Percentiles rank a stretch among this genome's conserved stretches.
These are phyloP conservation scores for Leptopilina syphax DNA, from an alignment of 2,888 invertebrate species.

Conservation along the genomic window DNA sequence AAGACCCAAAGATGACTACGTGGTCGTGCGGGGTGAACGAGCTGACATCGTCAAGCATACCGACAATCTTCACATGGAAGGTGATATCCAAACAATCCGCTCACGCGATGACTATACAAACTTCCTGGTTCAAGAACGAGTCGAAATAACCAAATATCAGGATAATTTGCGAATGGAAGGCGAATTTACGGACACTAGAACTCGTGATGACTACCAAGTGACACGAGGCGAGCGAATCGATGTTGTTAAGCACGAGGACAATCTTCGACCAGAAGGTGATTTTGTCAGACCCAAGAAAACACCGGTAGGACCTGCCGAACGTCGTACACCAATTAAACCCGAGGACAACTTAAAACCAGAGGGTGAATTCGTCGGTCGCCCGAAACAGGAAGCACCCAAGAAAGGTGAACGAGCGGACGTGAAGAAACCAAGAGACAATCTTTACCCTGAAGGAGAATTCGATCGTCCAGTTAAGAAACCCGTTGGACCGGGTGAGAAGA, in stretches of 20 bases:
- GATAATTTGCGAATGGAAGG: constrained; percentile 81
- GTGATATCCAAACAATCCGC: constrained; percentile 77
- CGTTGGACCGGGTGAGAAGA: constrained; percentile 73
- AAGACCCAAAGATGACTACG: constrained; percentile 65
- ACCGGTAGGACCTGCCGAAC: constrained; percentile 75
- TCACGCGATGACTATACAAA: constrained; percentile 80
- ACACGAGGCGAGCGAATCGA: constrained; percentile 80
- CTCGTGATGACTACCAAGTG: constrained; percentile 79
- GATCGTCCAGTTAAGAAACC: constrained; percentile 78
- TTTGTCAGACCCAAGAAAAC: constrained; percentile 75
- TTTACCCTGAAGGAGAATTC: constrained; percentile 78
- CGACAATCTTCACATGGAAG: constrained; percentile 76
- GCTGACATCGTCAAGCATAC: constrained; percentile 78
- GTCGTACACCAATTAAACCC: constrained; percentile 63
- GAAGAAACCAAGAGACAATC: constrained; percentile 79
- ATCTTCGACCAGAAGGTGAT: constrained; percentile 76
- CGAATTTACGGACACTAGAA: constrained; percentile 79
- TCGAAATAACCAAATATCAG: constrained; percentile 74
- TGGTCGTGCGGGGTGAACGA: constrained; percentile 78
- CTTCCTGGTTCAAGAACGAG: constrained; percentile 78
- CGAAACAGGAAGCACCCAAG: constrained; percentile 73
- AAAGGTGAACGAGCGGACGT: constrained; percentile 70
- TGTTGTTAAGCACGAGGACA: constrained; percentile 78
- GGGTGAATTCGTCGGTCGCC: constrained; percentile 78
- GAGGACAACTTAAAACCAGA: constrained; percentile 77